These are phyloP conservation scores for Acanthornis magna DNA, from an alignment of 2,797 vertebrate species.

Conservation along the genomic window DNA sequence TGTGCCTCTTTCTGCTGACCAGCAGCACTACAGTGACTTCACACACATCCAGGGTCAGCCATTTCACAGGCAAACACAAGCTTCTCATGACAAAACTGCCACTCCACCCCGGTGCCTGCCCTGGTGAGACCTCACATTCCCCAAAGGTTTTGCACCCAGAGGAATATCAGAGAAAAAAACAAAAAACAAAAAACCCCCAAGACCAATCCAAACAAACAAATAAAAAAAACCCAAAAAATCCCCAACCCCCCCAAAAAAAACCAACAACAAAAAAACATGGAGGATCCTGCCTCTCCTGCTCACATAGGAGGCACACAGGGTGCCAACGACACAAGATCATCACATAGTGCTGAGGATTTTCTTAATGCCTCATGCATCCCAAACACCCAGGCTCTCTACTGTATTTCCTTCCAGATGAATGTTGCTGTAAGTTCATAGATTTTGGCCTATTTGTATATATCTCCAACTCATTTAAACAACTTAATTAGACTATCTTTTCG, in stretches of 20 bases:
- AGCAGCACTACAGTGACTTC: neutral
- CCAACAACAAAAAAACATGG: accelerated
- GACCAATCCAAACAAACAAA: no score
- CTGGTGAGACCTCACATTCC: neutral
- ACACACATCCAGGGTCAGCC: accelerated
- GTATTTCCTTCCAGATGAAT: neutral
- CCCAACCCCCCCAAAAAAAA: neutral
- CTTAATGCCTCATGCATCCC: accelerated
- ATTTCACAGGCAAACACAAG: neutral
- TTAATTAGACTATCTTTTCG: neutral
- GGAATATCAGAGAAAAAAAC: accelerated
- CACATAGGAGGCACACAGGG: accelerated
- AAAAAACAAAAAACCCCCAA: no score
- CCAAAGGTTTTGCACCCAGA: neutral
- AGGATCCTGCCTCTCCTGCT: neutral
- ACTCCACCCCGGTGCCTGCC: neutral
- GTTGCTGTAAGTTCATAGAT: neutral
- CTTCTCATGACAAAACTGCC: neutral
- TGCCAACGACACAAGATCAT: neutral
- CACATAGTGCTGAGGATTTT: neutral
- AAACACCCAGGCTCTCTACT: neutral
- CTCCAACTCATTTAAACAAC: neutral
- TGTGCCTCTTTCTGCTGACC: neutral
- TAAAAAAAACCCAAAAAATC: no score
- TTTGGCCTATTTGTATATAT: neutral